Percentiles rank a stretch among this genome's conserved stretches.
Conservation (phyloP, 2,888 invertebrate species). For the Coelopa pilipes region DNA sequence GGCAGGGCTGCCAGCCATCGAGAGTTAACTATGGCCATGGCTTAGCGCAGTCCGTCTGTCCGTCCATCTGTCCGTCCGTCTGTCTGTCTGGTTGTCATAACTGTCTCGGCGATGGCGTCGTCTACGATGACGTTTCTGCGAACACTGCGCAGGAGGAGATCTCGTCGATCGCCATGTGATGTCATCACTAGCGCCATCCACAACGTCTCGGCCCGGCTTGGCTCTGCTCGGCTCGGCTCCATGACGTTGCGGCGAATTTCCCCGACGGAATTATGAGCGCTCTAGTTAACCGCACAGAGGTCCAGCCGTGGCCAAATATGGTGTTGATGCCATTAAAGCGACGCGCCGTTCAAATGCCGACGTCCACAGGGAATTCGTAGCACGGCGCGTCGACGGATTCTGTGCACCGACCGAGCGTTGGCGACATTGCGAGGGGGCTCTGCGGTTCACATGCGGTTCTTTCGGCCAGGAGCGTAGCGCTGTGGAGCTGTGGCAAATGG, state of each 20-base stretch:
- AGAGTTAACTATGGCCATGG: slow-evolving; percentile 33
- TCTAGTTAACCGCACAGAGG: slow-evolving; percentile 18
- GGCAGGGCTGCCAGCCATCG: slow-evolving; percentile 27
- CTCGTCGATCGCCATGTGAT: slow-evolving; percentile 18
- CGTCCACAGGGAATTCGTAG: slow-evolving; percentile 39
- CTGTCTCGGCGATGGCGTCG: neutral
- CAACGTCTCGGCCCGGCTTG: too few species aligned
- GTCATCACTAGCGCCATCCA: slow-evolving; percentile 33
- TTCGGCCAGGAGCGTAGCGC: neutral
- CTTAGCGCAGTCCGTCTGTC: slow-evolving; percentile 19
- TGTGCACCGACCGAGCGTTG: neutral
- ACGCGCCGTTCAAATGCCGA: slow-evolving; percentile 39
- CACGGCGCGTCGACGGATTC: slow-evolving; percentile 20
- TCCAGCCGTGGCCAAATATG: slow-evolving; percentile 33
- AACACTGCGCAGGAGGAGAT: slow-evolving; percentile 23
- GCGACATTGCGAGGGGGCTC: slow-evolving; percentile 15
- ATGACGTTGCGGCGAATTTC: neutral
- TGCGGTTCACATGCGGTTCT: neutral
- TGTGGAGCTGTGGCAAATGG: neutral
- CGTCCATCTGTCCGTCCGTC: too few species aligned
- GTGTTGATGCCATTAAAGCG: slow-evolving; percentile 34
- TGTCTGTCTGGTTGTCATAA: slow-evolving; percentile 22
- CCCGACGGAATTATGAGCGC: slow-evolving; percentile 16
- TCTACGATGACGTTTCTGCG: neutral
- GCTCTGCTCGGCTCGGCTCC: too few species aligned